Evolutionary conservation across 2,113 vertebrate species (phyloP), one percentile per base, ranked within the genome.

Genomic region (Corapipo altera): DNA sequence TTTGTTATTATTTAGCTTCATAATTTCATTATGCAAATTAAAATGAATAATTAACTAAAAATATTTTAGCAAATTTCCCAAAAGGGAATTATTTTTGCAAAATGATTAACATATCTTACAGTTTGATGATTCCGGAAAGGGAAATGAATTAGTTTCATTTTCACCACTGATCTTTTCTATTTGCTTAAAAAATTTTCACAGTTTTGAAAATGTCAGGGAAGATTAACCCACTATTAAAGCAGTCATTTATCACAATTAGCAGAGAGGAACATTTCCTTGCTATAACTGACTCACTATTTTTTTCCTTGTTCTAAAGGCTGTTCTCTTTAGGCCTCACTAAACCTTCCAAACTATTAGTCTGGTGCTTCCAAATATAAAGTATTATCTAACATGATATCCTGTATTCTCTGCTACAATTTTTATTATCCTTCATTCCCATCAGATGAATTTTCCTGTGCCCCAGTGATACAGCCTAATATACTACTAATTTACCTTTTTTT

Each of bases 121-220:
- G 12, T 52, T 94, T 85, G 48, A 83, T 5, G 15, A 86, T 77
- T 96, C 91, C 77, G 65, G 81, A 69, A 62, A 70, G 55, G 15
- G 14, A 92, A 88, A 35, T 65, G 51, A 95, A 76, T 87, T 48
- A 48, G n/a, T 72, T 88, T 78, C 5, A 62, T 92, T 95, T 95
- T 94, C 27, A 91, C 15, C 44, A 91, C 32, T 78, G 75, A 90
- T 89, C 62, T 88, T 73, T 69, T 61, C 37, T 62, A 61, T 89
- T 88, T 93, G 82, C 48, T 88, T 52, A 89, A 64, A 74, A 85
- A 35, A 58, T 75, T 55, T 27, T 41, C 55, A 65, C 26, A 67
- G 59, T 80, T 93, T 88, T 96, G 66, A 62, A 80, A 41, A 79
- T 69, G 37, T 90, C 84, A 90, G 43, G 83, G 71, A 95, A 92